Percentiles rank a stretch among this genome's conserved stretches.
These are phyloP conservation scores for Folsomia candida DNA, from an alignment of 2,888 invertebrate genomes.

Conservation along the genomic window DNA sequence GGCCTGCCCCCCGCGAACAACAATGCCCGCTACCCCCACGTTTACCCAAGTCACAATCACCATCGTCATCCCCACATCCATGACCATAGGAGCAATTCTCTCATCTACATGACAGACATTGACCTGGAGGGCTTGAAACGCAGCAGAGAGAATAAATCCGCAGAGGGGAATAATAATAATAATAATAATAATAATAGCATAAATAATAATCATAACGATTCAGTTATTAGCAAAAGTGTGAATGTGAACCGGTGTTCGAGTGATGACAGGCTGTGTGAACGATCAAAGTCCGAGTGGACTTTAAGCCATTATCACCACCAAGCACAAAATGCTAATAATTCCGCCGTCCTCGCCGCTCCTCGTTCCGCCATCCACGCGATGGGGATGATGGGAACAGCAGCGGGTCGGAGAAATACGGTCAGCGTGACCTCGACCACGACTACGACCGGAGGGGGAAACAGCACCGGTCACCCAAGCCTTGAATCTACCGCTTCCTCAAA, in stretches of 20 bases:
- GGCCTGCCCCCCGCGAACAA: conserved; percentile 30
- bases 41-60: conserved; percentile 11
- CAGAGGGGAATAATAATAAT: neutral
- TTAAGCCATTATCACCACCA: conserved; percentile 33
- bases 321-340: conserved; percentile 5
- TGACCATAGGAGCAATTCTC: conserved; percentile 18
- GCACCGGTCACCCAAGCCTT: conserved; percentile 39
- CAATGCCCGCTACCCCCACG: conserved; percentile 20
- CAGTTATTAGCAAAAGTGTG: conserved; percentile 16
- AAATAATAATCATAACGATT: too few species aligned
- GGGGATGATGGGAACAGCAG: conserved; percentile 9
- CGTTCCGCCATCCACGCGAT: neutral
- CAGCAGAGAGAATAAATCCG: conserved; percentile 18
- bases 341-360: neutral
- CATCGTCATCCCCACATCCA: conserved; percentile 6
- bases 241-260: conserved; percentile 36
- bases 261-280: conserved; percentile 42
- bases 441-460: neutral
- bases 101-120: conserved; percentile 33
- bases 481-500: conserved; percentile 32
- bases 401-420: conserved; percentile 30
- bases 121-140: conserved; percentile 15
- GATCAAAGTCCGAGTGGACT: conserved; percentile 49
- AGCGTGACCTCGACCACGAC: conserved; percentile 14
- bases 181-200: conserved; percentile 22